These are phyloP conservation scores for Microchirus variegatus DNA, from an alignment of 2,797 vertebrate species.

Conservation along the genomic window DNA sequence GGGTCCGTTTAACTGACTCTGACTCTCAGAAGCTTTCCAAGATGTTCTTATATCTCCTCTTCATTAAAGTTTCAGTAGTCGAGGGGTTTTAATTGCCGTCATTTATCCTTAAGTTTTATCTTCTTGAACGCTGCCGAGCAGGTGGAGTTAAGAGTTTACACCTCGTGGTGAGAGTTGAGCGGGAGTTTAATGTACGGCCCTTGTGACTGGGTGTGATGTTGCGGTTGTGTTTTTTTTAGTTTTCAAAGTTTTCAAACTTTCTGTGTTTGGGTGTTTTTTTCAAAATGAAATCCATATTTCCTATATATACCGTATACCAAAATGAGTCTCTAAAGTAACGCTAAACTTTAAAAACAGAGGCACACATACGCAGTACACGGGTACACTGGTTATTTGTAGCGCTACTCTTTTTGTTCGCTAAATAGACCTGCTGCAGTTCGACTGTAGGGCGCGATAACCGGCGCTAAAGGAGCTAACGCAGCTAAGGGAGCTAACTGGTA, in stretches of 20 bases:
- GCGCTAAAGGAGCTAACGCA: too few species aligned
- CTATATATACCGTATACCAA: not conserved
- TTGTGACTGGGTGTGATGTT: too few species aligned
- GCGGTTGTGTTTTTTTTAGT: not conserved
- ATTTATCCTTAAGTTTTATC: conserved; percentile 24
- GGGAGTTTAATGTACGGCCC: not conserved
- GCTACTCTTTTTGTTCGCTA: too few species aligned
- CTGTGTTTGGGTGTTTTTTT: conserved; percentile 10
- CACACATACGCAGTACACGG: too few species aligned
- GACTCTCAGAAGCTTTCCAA: conserved; percentile 14
- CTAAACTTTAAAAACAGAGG: too few species aligned
- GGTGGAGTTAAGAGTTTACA: conserved; percentile 10
- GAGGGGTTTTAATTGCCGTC: conserved; percentile 29
- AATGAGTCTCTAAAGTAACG: too few species aligned
- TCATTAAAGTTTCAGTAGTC: conserved; percentile 42
- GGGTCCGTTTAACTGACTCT: conserved; percentile 32
- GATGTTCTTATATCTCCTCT: conserved; percentile 13
- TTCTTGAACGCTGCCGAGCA: not conserved
- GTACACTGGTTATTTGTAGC: too few species aligned
- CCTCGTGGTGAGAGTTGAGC: not conserved
- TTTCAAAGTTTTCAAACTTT: not conserved
- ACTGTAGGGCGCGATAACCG: too few species aligned
- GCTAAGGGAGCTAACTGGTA: too few species aligned
- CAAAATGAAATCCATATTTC: conserved; percentile 30
- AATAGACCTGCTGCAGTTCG: too few species aligned